These are phyloP conservation scores for Melangyna quadrimaculata DNA, from an alignment of 2,888 invertebrate species.

Conservation along the genomic window DNA sequence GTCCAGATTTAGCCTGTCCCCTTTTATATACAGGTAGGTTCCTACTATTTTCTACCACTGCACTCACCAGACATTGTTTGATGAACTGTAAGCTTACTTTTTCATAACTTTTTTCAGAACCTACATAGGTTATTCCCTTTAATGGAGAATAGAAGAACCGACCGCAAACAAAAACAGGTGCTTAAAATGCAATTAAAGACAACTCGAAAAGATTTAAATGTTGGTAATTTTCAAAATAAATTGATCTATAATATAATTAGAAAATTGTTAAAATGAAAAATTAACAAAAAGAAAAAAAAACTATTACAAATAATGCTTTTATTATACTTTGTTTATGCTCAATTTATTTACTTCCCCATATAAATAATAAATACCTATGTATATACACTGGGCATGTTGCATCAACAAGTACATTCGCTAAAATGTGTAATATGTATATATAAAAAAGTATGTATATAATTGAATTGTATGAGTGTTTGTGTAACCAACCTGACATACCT, in stretches of 20 bases:
- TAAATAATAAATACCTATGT: neutral
- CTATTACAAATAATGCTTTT: neutral
- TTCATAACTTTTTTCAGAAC: too few species aligned
- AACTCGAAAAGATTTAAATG: neutral
- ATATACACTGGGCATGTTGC: constrained; percentile 13
- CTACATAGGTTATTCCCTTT: neutral
- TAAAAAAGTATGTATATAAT: neutral
- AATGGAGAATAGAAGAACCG: neutral
- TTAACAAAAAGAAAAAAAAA: neutral
- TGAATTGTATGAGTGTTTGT: constrained; percentile 11
- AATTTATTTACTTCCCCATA: constrained; percentile 11
- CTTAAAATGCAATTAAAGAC: neutral
- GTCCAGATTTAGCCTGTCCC: too few species aligned
- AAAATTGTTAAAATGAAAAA: neutral
- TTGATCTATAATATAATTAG: neutral
- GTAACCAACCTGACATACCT: constrained; percentile 46
- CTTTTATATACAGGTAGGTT: too few species aligned
- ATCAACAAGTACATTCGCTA: constrained; percentile 21
- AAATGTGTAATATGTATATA: constrained; percentile 1
- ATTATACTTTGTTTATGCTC: constrained; percentile 18
- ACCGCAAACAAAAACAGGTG: neutral
- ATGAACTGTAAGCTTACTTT: too few species aligned
- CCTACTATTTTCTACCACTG: too few species aligned
- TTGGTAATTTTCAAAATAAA: neutral
- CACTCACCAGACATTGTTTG: too few species aligned